Evolutionary conservation across 2,888 invertebrate species (phyloP).

Genomic region (Hydropsyche betteni): DNA sequence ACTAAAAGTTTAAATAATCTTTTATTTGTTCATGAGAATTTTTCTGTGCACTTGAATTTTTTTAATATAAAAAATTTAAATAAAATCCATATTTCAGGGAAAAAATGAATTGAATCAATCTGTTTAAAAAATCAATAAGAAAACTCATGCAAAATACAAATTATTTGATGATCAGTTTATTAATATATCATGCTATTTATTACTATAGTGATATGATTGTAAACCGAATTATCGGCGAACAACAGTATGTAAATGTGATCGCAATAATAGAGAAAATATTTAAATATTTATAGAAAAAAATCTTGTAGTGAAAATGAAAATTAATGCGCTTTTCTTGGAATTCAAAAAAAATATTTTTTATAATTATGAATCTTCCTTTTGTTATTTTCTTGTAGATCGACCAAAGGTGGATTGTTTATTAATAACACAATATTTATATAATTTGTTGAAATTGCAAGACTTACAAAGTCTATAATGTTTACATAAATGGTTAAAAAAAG

Average conservation of each 20-base stretch:
- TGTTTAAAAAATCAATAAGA: too few relatives aligned
- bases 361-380: conserved; percentile 7
- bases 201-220: conserved; percentile 30
- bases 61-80: too few relatives aligned
- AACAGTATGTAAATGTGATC: conserved; percentile 50
- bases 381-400: background rate
- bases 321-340: conserved; percentile 41
- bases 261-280: conserved; percentile 51
- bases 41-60: too few relatives aligned
- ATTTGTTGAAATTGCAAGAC: background rate
- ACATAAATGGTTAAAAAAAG: background rate
- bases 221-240: conserved; percentile 41
- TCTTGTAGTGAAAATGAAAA: conserved; percentile 36
- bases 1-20: too few relatives aligned
- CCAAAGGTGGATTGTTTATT: conserved; percentile 2
- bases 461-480: background rate
- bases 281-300: conserved; percentile 44
- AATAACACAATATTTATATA: background rate
- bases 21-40: too few relatives aligned
- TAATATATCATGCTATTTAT: conserved; percentile 21
- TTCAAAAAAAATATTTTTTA: conserved; percentile 16
- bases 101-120: too few relatives aligned
- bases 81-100: too few relatives aligned
- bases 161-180: background rate
- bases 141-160: too few relatives aligned